A percentile compares a stretch with the other conserved stretches of the same genome.
Evolutionary conservation across 2,797 vertebrate species (phyloP).

Genomic region (Dermochelys coriacea): DNA sequence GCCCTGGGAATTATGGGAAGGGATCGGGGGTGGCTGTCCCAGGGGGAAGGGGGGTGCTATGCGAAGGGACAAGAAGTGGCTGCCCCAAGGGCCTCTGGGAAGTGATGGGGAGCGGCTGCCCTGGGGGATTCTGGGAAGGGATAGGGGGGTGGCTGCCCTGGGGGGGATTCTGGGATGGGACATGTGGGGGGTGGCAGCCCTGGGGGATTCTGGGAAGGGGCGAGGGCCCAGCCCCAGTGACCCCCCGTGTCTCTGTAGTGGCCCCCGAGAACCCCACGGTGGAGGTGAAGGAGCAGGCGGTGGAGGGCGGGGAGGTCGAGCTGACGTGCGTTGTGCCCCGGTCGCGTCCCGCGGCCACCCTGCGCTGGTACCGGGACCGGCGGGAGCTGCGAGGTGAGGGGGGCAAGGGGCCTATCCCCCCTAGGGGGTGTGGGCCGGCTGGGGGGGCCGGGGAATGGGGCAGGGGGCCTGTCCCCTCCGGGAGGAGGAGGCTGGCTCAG

Average conservation of each 20-base stretch:
- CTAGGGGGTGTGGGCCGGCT: no score
- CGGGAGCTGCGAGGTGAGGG: constrained; percentile 87
- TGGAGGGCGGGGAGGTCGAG: constrained; percentile 91
- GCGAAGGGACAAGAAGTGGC: constrained; percentile 18
- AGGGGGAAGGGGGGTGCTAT: no score
- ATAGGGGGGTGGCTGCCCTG: not conserved
- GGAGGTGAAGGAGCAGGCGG: constrained; percentile 89
- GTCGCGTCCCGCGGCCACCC: constrained; percentile 88
- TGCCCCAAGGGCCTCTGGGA: no score
- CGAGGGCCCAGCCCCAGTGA: not conserved
- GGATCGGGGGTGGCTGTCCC: not conserved
- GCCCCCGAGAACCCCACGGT: constrained; percentile 89
- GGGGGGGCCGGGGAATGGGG: not conserved
- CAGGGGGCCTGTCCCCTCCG: not conserved
- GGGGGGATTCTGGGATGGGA: no score
- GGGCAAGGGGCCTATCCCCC: no score
- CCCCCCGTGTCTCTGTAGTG: constrained; percentile 79
- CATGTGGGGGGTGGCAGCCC: not conserved
- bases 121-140: no score
- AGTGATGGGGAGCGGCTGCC: accelerated
- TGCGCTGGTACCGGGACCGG: constrained; percentile 90
- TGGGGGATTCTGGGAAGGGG: not conserved
- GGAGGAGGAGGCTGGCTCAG: not conserved
- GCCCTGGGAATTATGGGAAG: no score
- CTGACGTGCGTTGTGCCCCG: constrained; percentile 88